phyloP scores from a whole-genome alignment of 2,888 invertebrate species.

The Smittia aterrima region DNA sequence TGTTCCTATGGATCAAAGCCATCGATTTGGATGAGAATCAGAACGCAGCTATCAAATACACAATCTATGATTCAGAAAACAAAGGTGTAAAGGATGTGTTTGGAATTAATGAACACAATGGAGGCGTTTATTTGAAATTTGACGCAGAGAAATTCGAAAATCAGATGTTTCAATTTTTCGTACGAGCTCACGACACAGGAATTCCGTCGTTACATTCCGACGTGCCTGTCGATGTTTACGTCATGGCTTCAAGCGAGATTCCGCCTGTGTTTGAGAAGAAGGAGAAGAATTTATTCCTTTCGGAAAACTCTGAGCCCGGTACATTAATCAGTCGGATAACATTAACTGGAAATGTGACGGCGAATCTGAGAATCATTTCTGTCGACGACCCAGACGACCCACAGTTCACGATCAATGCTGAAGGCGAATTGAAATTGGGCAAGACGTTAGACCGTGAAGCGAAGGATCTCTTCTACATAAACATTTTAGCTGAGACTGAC shows the following conservation, averaged over 20 bases:
- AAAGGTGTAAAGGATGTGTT: constrained; percentile 67
- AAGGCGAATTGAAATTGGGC: constrained; percentile 72
- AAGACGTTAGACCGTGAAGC: constrained; percentile 75
- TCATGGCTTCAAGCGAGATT: constrained; percentile 67
- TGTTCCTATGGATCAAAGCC: constrained; percentile 67
- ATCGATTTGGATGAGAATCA: constrained; percentile 75
- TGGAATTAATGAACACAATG: constrained; percentile 70
- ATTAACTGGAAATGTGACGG: constrained; percentile 62
- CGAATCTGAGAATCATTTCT: constrained; percentile 64
- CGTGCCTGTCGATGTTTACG: constrained; percentile 76
- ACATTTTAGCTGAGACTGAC: constrained; percentile 68
- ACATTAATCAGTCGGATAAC: constrained; percentile 68
- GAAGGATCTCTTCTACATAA: constrained; percentile 67
- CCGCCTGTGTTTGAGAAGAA: constrained; percentile 74
- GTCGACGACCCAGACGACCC: constrained; percentile 57
- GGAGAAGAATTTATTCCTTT: constrained; percentile 74
- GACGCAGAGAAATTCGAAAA: constrained; percentile 65
- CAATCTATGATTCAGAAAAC: constrained; percentile 69
- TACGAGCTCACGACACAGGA: constrained; percentile 82
- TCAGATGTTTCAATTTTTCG: constrained; percentile 82
- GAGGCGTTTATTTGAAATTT: constrained; percentile 67
- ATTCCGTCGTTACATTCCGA: constrained; percentile 72
- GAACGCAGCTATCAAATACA: constrained; percentile 70
- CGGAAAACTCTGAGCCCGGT: constrained; percentile 69
- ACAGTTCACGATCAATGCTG: constrained; percentile 68